Percentiles rank a stretch among this genome's conserved stretches.
Conservation (phyloP, 2,113 vertebrate species). For the Prunella himalayana region DNA sequence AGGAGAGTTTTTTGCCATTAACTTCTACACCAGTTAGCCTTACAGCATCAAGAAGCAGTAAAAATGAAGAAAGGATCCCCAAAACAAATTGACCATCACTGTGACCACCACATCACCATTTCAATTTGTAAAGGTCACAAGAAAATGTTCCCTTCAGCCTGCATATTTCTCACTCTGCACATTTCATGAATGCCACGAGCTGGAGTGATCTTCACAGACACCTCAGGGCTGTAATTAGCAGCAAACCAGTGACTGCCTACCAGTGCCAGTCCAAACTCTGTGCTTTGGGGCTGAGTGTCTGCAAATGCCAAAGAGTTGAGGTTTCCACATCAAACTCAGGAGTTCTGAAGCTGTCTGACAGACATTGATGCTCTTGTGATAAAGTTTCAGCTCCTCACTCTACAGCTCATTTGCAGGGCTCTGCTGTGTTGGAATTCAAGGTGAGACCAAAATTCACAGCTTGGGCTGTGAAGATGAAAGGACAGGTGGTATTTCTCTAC, state of each 20-base stretch:
- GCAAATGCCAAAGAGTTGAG: neutral
- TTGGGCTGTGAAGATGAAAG: neutral
- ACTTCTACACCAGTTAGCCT: slow-evolving; percentile 39
- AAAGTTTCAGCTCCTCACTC: neutral
- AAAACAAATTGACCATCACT: neutral
- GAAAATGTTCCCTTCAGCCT: neutral
- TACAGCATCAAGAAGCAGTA: neutral
- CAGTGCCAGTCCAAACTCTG: neutral
- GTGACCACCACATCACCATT: neutral
- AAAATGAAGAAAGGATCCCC: slow-evolving; percentile 9
- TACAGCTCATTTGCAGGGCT: neutral
- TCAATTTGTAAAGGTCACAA: slow-evolving; percentile 29
- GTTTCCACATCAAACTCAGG: neutral
- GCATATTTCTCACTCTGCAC: neutral
- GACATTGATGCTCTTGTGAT: neutral
- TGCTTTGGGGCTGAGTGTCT: neutral
- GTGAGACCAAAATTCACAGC: neutral
- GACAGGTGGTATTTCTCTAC: neutral
- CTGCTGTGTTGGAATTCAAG: neutral
- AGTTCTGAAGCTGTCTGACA: neutral
- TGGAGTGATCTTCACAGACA: neutral
- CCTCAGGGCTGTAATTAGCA: neutral
- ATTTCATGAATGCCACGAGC: neutral
- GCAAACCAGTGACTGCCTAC: neutral
- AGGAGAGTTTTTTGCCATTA: slow-evolving; percentile 43